Base-by-base conservation (phyloP, 2,888 invertebrate species). In the Cheilosia soror region DNA sequence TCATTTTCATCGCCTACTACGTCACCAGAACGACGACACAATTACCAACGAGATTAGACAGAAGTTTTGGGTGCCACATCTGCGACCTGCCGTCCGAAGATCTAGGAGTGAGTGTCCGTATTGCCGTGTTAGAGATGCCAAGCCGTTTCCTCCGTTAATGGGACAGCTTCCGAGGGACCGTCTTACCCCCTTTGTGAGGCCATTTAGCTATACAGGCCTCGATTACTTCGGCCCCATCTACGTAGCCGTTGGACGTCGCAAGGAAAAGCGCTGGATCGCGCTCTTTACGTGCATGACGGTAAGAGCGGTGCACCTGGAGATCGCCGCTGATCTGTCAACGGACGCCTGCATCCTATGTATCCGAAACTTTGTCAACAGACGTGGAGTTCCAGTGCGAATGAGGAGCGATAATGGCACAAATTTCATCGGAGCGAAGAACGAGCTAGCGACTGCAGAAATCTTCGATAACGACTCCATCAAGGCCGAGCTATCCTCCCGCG, bases 401-500 rank as follows among this genome's bases (percentile, higher is more conserved):
- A 44, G 13, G 42, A n/a, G n/a, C 9, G 20, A 47, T 20, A 25
- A 47, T 9, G 47, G 53, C 5, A 53, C 53, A 1, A 53, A 53
- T 6, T 53, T 53, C 5, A 9, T 53, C 5, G 53, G 29, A 25
- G 53, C 13, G 7, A 53, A 27, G n/a, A 53, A 29, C 13, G 53
- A 53, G 25, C 5, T 53, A 1, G 13, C 7, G 53, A n/a, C 13
- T 2, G 29, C 11, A n/a, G 3, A 1, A 4, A 53, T 53, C 13
- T 53, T 53, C 5, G 29, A 53, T 29, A 53, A n/a, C 13, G 51
- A 53, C 5, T 9, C 51, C 13, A 53, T 27, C 51, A 53, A 53
- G 4, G 1, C 27, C 13, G 13, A 53, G n/a, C 27, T 53, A 7
- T 53, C 25, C 13, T 0, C 13, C 1, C 27, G 13, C 11, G 27